Percentiles rank a stretch among this genome's conserved stretches.
phyloP scores from a whole-genome alignment of 2,797 vertebrate genomes.

The Arnoldichthys spilopterus region DNA sequence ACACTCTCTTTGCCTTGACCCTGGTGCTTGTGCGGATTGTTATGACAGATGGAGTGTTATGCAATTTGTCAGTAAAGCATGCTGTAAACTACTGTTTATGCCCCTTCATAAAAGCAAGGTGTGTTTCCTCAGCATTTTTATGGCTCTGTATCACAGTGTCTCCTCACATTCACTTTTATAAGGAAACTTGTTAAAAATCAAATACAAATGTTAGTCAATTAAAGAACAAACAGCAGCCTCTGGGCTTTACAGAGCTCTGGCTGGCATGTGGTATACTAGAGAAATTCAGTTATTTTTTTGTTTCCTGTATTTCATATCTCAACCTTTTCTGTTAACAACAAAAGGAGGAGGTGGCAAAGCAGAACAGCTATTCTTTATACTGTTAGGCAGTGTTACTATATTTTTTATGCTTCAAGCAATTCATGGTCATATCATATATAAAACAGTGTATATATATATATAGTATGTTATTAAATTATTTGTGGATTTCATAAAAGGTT shows the following conservation, averaged over 20 bases:
- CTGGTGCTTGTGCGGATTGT: background rate
- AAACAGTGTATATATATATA: no score
- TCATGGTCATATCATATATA: background rate
- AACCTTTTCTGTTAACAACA: background rate
- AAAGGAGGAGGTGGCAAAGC: background rate
- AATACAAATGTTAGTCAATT: slow-evolving; percentile 77
- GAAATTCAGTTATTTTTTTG: background rate
- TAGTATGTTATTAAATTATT: no score
- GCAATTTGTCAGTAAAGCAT: slow-evolving; percentile 72
- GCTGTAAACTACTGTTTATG: slow-evolving; percentile 84
- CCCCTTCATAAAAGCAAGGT: slow-evolving; percentile 77
- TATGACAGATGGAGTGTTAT: slow-evolving; percentile 65
- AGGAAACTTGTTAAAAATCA: slow-evolving; percentile 72
- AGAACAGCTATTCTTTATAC: background rate
- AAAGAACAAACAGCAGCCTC: slow-evolving; percentile 71
- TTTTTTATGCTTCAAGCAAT: background rate
- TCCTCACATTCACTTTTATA: slow-evolving; percentile 68
- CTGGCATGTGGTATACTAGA: background rate
- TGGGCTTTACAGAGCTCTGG: slow-evolving; percentile 49
- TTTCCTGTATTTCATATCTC: background rate
- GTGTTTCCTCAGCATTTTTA: slow-evolving; percentile 73
- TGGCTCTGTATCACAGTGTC: slow-evolving; percentile 60
- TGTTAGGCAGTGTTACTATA: background rate
- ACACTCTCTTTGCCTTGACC: background rate
- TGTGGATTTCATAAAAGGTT: no score